Percentiles rank a stretch among this genome's conserved stretches.
Evolutionary conservation across 2,113 vertebrate species (phyloP).

Genomic region (Ceyx cyanopectus): DNA sequence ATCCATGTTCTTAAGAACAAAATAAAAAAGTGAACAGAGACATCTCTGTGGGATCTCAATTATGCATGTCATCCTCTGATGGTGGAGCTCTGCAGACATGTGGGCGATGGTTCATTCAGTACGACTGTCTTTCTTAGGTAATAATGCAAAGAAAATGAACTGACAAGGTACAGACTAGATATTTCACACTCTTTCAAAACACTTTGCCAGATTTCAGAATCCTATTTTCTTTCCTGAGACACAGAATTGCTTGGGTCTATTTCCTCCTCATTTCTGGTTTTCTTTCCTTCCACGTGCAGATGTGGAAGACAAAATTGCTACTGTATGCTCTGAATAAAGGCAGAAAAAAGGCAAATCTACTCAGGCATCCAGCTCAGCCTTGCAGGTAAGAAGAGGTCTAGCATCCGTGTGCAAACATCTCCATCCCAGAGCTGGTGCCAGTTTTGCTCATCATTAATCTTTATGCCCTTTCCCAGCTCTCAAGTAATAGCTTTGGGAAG

Average conservation of each 20-base stretch:
- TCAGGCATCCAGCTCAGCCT: neutral
- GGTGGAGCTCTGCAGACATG: neutral
- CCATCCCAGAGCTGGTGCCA: neutral
- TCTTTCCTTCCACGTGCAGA: neutral
- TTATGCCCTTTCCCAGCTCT: neutral
- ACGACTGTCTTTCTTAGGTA: neutral
- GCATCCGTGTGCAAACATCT: neutral
- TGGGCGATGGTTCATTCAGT: neutral
- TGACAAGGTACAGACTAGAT: neutral
- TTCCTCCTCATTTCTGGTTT: neutral
- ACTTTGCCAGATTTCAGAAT: neutral
- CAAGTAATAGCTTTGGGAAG: neutral
- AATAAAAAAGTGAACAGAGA: neutral
- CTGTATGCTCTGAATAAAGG: neutral
- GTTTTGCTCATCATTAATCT: neutral
- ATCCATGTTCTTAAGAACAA: neutral
- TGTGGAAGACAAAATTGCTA: neutral
- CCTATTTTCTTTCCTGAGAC: neutral
- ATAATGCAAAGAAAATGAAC: neutral
- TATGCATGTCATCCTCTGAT: neutral
- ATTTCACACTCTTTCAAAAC: neutral
- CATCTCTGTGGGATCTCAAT: neutral
- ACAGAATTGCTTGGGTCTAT: neutral
- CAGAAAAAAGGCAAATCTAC: neutral
- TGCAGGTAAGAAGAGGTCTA: neutral